Evolutionary conservation across 2,888 invertebrate species (phyloP).

Genomic region (Cephus rjabovi): DNA sequence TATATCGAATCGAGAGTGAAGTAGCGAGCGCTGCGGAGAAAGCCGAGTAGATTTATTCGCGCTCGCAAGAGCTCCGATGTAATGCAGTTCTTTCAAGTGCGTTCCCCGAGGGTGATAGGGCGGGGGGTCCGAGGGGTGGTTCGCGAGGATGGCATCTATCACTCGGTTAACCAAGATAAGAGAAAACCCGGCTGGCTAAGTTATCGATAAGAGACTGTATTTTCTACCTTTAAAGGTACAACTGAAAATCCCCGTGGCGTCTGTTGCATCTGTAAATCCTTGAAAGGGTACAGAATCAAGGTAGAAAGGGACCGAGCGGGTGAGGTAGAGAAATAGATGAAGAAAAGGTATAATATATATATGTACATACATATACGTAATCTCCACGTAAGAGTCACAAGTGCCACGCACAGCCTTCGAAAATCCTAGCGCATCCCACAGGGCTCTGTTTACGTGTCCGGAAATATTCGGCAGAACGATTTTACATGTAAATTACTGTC

Average conservation of each 20-base stretch:
- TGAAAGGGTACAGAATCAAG: neutral
- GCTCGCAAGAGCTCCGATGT: conserved; percentile 24
- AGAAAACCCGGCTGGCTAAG: conserved; percentile 42
- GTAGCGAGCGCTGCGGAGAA: conserved; percentile 20
- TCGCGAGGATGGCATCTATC: conserved; percentile 45
- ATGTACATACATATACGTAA: no score
- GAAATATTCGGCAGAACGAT: conserved; percentile 41
- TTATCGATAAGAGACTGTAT: conserved; percentile 45
- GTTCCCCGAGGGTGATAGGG: conserved; percentile 15
- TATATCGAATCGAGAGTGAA: conserved; percentile 12
- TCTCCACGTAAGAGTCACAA: neutral
- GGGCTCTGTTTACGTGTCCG: conserved; percentile 30
- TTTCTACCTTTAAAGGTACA: conserved; percentile 48
- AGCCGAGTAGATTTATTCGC: conserved; percentile 48
- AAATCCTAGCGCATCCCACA: neutral
- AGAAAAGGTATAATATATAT: no score
- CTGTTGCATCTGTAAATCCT: neutral
- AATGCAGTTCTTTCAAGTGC: conserved; percentile 29
- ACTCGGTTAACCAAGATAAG: conserved; percentile 53
- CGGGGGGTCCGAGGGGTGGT: conserved; percentile 17
- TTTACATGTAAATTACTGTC: conserved; percentile 48
- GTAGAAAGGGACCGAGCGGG: neutral
- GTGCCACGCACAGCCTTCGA: neutral
- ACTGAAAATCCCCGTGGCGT: conserved; percentile 32
- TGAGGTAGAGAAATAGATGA: neutral